phyloP scores from a whole-genome alignment of 2,113 vertebrate species.

The Protobothrops flavoviridis region DNA sequence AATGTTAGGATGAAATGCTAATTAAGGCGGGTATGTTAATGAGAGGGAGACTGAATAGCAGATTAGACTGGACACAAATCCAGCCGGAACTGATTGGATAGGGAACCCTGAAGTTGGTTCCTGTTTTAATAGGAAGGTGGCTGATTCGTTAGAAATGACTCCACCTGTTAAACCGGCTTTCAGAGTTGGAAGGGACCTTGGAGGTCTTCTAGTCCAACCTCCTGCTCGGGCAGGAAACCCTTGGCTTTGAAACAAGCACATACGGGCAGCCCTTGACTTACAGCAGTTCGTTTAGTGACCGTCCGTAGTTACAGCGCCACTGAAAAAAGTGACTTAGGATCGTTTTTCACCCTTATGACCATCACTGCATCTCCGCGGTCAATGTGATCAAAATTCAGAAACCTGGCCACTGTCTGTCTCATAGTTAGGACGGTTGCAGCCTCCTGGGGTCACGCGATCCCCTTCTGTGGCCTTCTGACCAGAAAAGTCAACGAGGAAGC shows the following conservation, averaged over 20 bases:
- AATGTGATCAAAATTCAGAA: too few relatives aligned
- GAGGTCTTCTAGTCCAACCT: background rate
- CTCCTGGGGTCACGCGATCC: background rate
- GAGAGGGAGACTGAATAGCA: slow-evolving; percentile 71
- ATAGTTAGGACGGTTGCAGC: too few relatives aligned
- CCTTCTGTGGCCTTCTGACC: background rate
- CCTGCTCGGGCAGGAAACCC: background rate
- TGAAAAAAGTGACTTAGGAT: too few relatives aligned
- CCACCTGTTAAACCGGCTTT: slow-evolving; percentile 3
- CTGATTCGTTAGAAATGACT: slow-evolving; percentile 45
- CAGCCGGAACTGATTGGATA: slow-evolving; percentile 62
- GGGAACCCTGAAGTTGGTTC: slow-evolving; percentile 65
- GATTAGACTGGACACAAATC: slow-evolving; percentile 66
- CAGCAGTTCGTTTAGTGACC: background rate
- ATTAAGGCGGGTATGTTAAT: slow-evolving; percentile 75
- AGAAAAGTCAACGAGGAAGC: background rate
- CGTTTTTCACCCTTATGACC: background rate
- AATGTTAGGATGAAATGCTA: slow-evolving; percentile 77
- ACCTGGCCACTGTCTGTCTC: too few relatives aligned
- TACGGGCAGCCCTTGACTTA: background rate
- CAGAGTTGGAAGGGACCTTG: background rate
- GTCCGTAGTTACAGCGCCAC: background rate
- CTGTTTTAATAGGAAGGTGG: slow-evolving; percentile 55
- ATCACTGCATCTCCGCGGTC: too few relatives aligned
- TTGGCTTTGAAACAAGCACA: background rate